Conservation (phyloP, 2,113 vertebrate genomes). For the Pipra filicauda region DNA sequence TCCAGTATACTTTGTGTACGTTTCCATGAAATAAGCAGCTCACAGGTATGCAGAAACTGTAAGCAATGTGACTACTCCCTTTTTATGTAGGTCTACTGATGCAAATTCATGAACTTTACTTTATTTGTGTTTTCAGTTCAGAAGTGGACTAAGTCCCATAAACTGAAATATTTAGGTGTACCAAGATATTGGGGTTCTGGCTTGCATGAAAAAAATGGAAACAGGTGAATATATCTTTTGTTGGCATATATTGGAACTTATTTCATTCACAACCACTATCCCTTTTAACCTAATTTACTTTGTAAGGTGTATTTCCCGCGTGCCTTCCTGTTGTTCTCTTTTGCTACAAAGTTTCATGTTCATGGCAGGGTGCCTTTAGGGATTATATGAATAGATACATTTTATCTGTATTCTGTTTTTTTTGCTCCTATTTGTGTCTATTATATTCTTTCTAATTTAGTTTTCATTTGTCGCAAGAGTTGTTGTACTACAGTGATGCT, state of each 20-base stretch:
- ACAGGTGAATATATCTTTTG: slow-evolving; percentile 77
- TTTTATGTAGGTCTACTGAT: not conserved
- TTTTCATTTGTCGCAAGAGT: not conserved
- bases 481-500: not conserved
- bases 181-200: slow-evolving; percentile 95
- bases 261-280: not conserved
- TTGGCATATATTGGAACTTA: not conserved
- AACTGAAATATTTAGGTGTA: slow-evolving; percentile 88
- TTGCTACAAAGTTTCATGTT: not conserved
- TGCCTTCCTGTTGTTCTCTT: not conserved
- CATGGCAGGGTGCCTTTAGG: not conserved
- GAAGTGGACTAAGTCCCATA: slow-evolving; percentile 86
- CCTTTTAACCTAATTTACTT: not conserved
- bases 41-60: not conserved
- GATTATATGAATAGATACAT: not conserved
- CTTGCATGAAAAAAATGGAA: slow-evolving; percentile 87
- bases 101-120: not conserved
- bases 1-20: not conserved
- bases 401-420: not conserved
- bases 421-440: not conserved
- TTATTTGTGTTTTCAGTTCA: slow-evolving; percentile 82
- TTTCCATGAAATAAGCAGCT: not conserved
- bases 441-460: not conserved
- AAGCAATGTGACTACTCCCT: not conserved
- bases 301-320: not conserved